Base-by-base conservation (phyloP, 1,140 invertebrate species). In the Copidosoma floridanum region DNA sequence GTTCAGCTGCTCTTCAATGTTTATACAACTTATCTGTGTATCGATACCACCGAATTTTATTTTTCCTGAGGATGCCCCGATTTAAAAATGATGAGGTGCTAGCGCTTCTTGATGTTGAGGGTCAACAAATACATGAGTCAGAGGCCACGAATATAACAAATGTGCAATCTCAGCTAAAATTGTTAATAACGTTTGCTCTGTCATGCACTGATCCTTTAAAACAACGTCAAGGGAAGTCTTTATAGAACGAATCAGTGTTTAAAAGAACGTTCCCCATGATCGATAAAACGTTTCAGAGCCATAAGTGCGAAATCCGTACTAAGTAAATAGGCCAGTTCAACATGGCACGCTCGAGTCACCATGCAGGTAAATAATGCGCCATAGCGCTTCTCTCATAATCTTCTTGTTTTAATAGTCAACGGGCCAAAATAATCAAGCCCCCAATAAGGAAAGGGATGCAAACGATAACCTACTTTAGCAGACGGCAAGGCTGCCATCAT, bases 61-160 rank as follows among this genome's bases (percentile, higher is more conserved):
- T 0, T 20, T 16, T 8, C 62, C 51, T 3, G 32, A 53, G 4
- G 61, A 59, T 11, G 41, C 48, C 0, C 57, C 61, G 8, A 66
- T 46, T 16, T 63, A 41, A 46, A 74, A 75, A 40, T 77, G 71
- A 14, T 72, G 72, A 0, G 74, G 73, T 0, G 75, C 75, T 1
- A 78, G 26, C 0, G 71, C 66, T 21, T 69, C 71, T 0, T 52
- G 47, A 21, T 72, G 66, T 2, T 69, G 64, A 0, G 46, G 38
- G 23, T 57, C 61, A 0, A 66, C 35, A 3, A 69, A 69, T 1
- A 76, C 69, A 10, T 74, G 68, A 0, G 70, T 73, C 8, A 76
- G 65, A 1, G 72, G 71, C 29, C 70, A 59, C 16, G 51, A 43
- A 16, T 63, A 58, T 1, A 59, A 24, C 1, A 43, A 14, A n/a